phyloP scores from a whole-genome alignment of 2,888 invertebrate species.

The Imbricaverruca yamaguchii region DNA sequence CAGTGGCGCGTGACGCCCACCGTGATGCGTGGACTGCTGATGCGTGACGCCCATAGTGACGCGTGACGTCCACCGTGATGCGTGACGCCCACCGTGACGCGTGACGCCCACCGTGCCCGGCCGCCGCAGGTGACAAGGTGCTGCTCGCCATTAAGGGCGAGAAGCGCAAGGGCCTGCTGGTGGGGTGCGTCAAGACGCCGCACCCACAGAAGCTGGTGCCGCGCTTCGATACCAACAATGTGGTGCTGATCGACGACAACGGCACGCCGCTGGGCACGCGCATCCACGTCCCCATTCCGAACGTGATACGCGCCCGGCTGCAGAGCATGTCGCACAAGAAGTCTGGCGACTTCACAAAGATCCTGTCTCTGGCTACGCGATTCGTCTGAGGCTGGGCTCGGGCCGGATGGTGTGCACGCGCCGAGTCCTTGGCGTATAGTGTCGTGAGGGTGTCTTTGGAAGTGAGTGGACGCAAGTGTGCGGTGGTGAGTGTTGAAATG shows the following conservation, averaged over 20 bases:
- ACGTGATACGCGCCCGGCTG: conserved; percentile 70
- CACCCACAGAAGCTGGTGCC: conserved; percentile 73
- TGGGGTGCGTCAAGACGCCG: conserved; percentile 65
- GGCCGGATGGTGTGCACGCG: no score
- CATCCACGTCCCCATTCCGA: conserved; percentile 91
- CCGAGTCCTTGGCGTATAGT: no score
- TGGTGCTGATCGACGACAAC: conserved; percentile 89
- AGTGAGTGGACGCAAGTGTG: no score
- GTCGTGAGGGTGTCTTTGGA: no score
- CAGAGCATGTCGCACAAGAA: conserved; percentile 71
- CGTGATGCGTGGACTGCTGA: no score
- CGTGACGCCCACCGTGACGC: no score
- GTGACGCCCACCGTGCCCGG: no score
- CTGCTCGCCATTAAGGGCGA: conserved; percentile 89
- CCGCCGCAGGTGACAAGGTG: conserved; percentile 67
- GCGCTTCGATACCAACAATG: conserved; percentile 88
- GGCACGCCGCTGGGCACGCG: conserved; percentile 92
- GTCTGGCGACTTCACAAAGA: conserved; percentile 84
- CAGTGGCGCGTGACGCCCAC: no score
- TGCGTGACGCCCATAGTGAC: no score
- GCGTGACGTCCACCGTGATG: no score
- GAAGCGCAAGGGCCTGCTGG: conserved; percentile 85
- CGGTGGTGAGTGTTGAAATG: no score
- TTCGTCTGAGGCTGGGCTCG: conserved; percentile 57
- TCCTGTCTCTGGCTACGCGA: conserved; percentile 78